Percentiles rank a stretch among this genome's conserved stretches.
phyloP scores from a whole-genome alignment of 2,888 invertebrate species.

The Piscicola geometra region DNA sequence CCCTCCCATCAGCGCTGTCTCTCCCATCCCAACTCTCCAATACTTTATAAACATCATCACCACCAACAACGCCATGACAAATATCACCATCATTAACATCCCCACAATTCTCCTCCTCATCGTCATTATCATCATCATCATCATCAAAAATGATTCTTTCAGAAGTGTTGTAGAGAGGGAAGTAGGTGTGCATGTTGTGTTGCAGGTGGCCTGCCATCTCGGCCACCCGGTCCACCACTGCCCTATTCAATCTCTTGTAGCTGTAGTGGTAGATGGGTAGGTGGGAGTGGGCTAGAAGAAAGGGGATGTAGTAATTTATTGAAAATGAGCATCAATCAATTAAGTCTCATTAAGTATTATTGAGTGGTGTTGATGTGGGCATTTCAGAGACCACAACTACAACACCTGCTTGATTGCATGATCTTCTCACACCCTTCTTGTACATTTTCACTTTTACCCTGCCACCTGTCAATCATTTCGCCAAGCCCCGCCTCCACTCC shows the following conservation, averaged over 20 bases:
- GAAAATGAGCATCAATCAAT: too few species aligned
- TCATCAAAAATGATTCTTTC: neutral
- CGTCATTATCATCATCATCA: slow-evolving; percentile 11
- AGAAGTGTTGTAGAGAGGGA: neutral
- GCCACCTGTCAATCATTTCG: neutral
- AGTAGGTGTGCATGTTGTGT: slow-evolving; percentile 13
- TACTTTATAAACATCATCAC: too few species aligned
- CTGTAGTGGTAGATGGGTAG: neutral
- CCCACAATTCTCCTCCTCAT: neutral
- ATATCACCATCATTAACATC: neutral
- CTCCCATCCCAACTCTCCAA: too few species aligned
- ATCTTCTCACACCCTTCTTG: neutral
- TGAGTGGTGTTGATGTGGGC: too few species aligned
- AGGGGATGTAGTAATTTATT: too few species aligned
- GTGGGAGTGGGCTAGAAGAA: neutral
- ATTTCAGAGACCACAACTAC: too few species aligned
- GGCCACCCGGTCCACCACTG: neutral
- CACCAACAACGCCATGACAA: neutral
- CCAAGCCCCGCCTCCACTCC: slow-evolving; percentile 6
- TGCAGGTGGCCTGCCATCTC: neutral
- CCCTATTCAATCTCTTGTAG: neutral
- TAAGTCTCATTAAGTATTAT: too few species aligned
- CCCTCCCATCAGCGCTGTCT: neutral
- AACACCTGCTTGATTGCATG: neutral
- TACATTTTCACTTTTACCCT: neutral